Percentiles rank a stretch among this genome's conserved stretches.
Evolutionary conservation across 2,113 vertebrate genomes (phyloP).

Genomic region (Cephalopholis sonnerati): DNA sequence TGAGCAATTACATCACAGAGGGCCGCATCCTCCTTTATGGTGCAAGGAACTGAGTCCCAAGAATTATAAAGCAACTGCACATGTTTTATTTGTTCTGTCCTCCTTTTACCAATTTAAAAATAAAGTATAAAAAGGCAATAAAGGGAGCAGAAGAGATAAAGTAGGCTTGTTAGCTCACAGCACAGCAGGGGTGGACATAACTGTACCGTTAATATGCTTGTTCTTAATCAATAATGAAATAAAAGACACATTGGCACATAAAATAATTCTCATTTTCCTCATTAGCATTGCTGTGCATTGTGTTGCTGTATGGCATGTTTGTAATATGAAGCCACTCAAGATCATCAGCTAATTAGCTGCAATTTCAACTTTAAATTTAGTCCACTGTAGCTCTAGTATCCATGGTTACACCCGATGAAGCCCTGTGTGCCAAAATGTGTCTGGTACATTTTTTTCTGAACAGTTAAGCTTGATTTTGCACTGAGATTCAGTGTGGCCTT

Average conservation of each 20-base stretch:
- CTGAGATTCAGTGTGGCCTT: conserved; percentile 21
- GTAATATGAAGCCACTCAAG: background rate
- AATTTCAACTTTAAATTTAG: conserved; percentile 15
- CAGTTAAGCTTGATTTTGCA: background rate
- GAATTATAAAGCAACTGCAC: background rate
- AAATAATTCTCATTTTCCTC: background rate
- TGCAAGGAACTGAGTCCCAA: background rate
- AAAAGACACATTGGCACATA: background rate
- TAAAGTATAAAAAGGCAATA: background rate
- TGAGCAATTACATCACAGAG: conserved; percentile 12
- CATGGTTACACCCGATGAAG: background rate
- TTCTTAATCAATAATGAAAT: background rate
- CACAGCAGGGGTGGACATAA: conserved; percentile 3
- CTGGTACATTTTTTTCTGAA: background rate
- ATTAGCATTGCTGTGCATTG: background rate
- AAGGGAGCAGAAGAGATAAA: background rate
- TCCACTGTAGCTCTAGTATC: background rate
- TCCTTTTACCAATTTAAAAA: background rate
- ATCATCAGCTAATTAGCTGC: conserved; percentile 4
- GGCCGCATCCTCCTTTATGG: background rate
- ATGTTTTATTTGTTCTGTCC: background rate
- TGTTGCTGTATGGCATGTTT: background rate
- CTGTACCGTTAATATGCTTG: background rate
- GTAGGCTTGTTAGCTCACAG: conserved; percentile 22
- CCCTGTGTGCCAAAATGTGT: background rate